Conservation (phyloP, 2,888 invertebrate genomes). For the Erebia aethiops region DNA sequence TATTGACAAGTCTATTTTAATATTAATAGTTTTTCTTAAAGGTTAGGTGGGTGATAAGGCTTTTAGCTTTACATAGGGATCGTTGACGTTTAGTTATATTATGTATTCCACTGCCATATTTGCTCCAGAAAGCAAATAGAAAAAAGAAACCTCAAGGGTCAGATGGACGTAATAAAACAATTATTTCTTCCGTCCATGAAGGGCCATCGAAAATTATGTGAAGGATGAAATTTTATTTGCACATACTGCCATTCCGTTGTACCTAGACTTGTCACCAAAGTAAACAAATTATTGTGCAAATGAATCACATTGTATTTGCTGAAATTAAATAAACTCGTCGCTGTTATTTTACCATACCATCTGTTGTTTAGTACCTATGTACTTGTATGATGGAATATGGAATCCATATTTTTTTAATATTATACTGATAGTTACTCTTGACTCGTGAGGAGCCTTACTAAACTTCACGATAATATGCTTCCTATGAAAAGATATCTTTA, state of each 20-base stretch:
- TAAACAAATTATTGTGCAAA: conserved; percentile 21
- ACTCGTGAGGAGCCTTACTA: no score
- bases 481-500: no score
- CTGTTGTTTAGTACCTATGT: neutral
- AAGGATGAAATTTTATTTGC: conserved; percentile 28
- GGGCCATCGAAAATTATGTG: conserved; percentile 26
- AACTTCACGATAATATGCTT: no score
- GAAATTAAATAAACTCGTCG: conserved; percentile 5
- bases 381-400: neutral
- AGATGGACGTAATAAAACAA: no score
- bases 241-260: conserved; percentile 16
- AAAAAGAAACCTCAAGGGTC: neutral
- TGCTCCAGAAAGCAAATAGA: neutral
- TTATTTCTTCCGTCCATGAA: neutral
- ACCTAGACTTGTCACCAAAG: conserved; percentile 23
- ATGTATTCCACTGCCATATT: neutral
- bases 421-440: no score
- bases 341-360: neutral
- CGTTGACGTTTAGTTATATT: no score
- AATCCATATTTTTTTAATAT: neutral
- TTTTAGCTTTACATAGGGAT: neutral
- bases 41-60: neutral
- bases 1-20: no score
- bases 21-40: neutral
- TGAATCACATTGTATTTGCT: conserved; percentile 23